Evolutionary conservation across 2,888 invertebrate species (phyloP).

Genomic region (Sesia bembeciformis): DNA sequence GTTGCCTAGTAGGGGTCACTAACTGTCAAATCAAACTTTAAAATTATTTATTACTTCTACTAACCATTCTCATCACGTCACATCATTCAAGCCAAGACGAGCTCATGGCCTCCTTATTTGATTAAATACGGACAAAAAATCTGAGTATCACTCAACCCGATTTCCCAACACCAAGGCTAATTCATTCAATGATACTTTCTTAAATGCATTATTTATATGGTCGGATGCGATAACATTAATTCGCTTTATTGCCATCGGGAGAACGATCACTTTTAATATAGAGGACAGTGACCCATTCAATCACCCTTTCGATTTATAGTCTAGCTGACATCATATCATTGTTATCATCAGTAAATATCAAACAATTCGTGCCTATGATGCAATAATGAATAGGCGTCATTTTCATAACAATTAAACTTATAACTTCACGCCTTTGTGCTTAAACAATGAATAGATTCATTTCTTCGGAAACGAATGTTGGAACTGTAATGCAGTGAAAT

Average conservation of each 20-base stretch:
- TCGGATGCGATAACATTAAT: constrained; percentile 28
- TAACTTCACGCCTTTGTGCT: too few species aligned
- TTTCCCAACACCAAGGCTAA: not conserved
- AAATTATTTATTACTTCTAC: constrained; percentile 12
- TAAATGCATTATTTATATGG: constrained; percentile 3
- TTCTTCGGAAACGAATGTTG: too few species aligned
- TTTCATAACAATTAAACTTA: not conserved
- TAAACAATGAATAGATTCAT: too few species aligned
- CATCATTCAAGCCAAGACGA: constrained; percentile 1
- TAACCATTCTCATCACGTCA: constrained; percentile 1
- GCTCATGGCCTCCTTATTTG: constrained; percentile 1
- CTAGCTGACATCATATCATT: constrained; percentile 26
- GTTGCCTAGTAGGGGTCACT: constrained; percentile 34
- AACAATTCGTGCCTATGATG: constrained; percentile 13
- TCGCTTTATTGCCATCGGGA: constrained; percentile 38
- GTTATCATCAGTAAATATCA: constrained; percentile 6
- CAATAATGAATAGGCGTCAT: not conserved
- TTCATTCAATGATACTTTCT: not conserved
- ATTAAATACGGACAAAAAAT: constrained; percentile 1
- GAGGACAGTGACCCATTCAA: constrained; percentile 51
- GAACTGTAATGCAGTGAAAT: too few species aligned
- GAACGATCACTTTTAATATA: constrained; percentile 40
- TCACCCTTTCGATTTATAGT: constrained; percentile 37
- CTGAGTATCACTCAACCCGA: constrained; percentile 1
- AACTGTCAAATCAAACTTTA: constrained; percentile 27